Evolutionary conservation across 2,113 vertebrate species (phyloP), one percentile per base, ranked within the genome.

Genomic region (Aspidoscelis tigris): DNA sequence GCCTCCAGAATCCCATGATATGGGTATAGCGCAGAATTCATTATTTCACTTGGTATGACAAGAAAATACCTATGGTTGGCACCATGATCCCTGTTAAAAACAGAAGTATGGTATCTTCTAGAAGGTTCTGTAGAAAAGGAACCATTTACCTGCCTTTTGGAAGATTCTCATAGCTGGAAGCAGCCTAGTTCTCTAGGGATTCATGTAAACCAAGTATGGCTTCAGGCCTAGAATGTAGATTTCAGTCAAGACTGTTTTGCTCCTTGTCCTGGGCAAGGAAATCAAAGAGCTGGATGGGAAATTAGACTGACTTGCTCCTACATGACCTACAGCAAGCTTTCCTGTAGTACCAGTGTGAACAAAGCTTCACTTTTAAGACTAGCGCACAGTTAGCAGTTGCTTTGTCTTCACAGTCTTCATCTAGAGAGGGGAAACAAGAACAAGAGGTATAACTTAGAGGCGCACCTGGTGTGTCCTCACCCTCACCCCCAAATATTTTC

Each of bases 321-420:
- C 98, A 98, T 1, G 97, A 96, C 88, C 93, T 81, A 89, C 97
- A 97, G 95, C 97, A 97, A 92, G 96, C 97, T 86, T 96, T 97
- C 79, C 96, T 96, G 92, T 97, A 97, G 95, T 97, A 97, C 96
- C 97, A 97, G 72, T 97, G 97, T 1, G 97, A 97, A 68, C 96
- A 97, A 85, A 97, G 95, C 85, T 98, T 97, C 93, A 97, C 95
- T 93, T 97, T 97, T 33, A 97, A 94, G 80, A 98, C 97, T 89
- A 97, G 93, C 76, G 91, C 95, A 0, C 97, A 97, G 95, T 96
- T 97, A 68, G 97, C 96, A 0, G 94, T 96, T 0, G 70, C 90
- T 90, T 96, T 97, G 91, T 97, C 98, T 84, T 97, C 95, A 84
- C 96, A 97, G 80, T 84, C 84, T 6, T 97, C 96, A 26, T 97